Evolutionary conservation across 2,888 invertebrate species (phyloP), one percentile per base, ranked within the genome.

Genomic region (Encarsia formosa): DNA sequence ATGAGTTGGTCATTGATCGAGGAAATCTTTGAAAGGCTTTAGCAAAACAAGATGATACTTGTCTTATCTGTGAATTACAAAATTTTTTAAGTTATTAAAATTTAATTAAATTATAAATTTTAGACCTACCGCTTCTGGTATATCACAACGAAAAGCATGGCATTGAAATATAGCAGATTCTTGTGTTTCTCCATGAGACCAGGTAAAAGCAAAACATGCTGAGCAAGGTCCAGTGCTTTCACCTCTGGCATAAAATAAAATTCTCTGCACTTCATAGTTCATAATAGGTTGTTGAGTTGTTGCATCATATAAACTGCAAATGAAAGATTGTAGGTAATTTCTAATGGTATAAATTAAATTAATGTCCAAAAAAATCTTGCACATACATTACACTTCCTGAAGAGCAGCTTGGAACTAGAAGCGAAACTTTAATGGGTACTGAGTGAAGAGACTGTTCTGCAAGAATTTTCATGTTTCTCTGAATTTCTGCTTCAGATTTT

Each of bases 141-240:
- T 89, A 72, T 93, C 91, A 76, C 96, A 97, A 52, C 95, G 84
- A 77, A 98, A 99, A 41, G 95, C 93, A 77, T 98, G 97, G 78
- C 98, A 98, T 75, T 96, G 91, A 75, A 95, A 96, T 57, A 96
- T 86, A 40, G 91, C 87, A 1, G 88, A 86, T 75, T 91, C 91
- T 62, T 85, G 83, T 26, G 87, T 87, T 65, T 92, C 91, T 1
- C 95, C 95, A 70, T 94, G 93, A 41, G 94, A 89, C 86, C 94
- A 96, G 0, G 97, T 97, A 76, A 98, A 97, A 8, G 97, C 97
- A 78, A 98, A 98, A 76, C 98, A 98, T n/a, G 91, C 85, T 0
- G 88, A 86, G 65, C 96, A 95, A 0, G 82, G 79, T 18, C 89
- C 86, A 40, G 87, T 88, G 11, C 84, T 82, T 26, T 86, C 83